Base-by-base conservation (phyloP, 2,797 vertebrate genomes). In the Cossypha niveicapilla region DNA sequence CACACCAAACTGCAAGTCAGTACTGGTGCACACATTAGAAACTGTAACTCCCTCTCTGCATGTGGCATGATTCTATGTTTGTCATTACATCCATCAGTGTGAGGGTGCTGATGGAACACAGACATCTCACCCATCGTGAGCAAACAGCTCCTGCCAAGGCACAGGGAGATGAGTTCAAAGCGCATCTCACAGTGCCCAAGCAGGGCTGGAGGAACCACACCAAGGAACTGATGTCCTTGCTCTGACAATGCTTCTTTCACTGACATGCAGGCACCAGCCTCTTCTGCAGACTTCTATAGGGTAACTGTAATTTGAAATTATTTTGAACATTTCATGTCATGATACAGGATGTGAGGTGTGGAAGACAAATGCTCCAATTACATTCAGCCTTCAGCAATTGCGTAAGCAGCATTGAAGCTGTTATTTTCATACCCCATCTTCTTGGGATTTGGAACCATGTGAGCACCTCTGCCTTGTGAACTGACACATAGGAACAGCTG, bases 401-500 rank as follows among this genome's bases (percentile, higher is more conserved):
- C 0, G 0, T 1, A 5, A 57, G 10, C 21, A 57, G 18, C 5
- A 48, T 0, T 13, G 6, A 42, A 50, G 3, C 4, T 5, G 1
- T 4, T 21, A 2, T 19, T 56, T 56, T 47, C 3, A 1, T 11
- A 35, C 0, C 10, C 6, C 10, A 30, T 2, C 10, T 13, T 8
- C 2, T 13, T 14, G 3, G 14, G 5, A 24, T 13, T 34, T 37
- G 7, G 5, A 32, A 10, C 6, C 4, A 1, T 0, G 0, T 0
- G 1, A 70, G 3, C 3, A 3, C 1, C 8, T 11, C 27, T 18
- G 3, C 2, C 8, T 2, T 5, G 1, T 4, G 2, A 30, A 1
- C 4, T 3, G 5, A 19, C 32, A 25, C 0, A 0, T 0, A 13
- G 7, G 7, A 12, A 9, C 0, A 6, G 0, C n/a, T 19, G 3